phyloP scores from a whole-genome alignment of 2,113 vertebrate genomes.

The Helogale parvula region DNA sequence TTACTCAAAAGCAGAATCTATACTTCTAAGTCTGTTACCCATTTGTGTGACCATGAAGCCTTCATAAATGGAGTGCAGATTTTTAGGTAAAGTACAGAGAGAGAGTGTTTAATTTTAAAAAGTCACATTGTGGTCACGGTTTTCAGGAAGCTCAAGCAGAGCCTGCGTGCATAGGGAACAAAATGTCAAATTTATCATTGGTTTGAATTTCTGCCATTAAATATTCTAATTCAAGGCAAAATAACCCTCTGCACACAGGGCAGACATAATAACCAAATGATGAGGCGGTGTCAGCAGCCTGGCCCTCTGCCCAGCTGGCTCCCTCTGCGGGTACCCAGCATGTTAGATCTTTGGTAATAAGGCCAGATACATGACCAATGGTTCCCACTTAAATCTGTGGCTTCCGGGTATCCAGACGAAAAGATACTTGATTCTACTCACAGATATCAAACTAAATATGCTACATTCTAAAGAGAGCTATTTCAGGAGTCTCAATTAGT shows the following conservation, averaged over 20 bases:
- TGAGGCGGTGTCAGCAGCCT: background rate
- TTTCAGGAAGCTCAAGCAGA: slow-evolving; percentile 33
- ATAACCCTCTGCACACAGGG: background rate
- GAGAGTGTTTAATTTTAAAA: slow-evolving; percentile 6
- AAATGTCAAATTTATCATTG: slow-evolving; percentile 38
- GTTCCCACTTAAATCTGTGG: background rate
- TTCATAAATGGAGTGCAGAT: background rate
- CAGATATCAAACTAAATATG: slow-evolving; percentile 48
- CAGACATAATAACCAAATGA: background rate
- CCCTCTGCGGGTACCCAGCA: background rate
- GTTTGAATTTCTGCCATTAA: slow-evolving; percentile 30
- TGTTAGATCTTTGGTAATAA: background rate
- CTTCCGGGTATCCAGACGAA: background rate
- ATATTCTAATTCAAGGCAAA: slow-evolving; percentile 46
- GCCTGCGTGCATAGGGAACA: background rate
- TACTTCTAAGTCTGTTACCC: background rate
- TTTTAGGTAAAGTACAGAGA: background rate
- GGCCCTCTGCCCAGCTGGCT: background rate
- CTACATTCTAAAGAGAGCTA: slow-evolving; percentile 39
- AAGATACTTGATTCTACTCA: slow-evolving; percentile 25
- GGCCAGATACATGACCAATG: background rate
- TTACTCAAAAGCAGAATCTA: slow-evolving; percentile 1
- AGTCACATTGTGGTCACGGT: background rate
- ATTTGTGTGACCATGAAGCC: background rate
- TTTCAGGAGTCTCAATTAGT: slow-evolving; percentile 64